Percentiles rank a stretch among this genome's conserved stretches.
Evolutionary conservation across 2,797 vertebrate species (phyloP).

Genomic region (Macropodus opercularis): DNA sequence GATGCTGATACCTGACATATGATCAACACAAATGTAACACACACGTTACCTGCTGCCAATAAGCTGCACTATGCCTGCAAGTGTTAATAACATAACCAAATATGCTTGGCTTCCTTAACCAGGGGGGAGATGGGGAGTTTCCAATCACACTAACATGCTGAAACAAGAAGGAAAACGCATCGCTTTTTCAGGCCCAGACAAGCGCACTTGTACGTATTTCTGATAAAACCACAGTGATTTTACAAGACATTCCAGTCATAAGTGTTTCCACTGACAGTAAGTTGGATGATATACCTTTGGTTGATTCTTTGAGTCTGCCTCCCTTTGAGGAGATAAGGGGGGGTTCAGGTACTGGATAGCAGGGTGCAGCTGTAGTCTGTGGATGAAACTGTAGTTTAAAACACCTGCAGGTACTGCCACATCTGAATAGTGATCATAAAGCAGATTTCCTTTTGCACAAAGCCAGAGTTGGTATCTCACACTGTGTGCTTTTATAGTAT

Average conservation of each 20-base stretch:
- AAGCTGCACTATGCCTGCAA: not conserved
- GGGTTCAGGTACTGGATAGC: conserved; percentile 65
- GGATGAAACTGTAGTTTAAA: not conserved
- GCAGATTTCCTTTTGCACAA: too few species aligned
- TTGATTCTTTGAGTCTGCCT: conserved; percentile 26
- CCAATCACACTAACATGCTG: too few species aligned
- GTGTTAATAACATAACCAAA: not conserved
- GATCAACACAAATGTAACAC: conserved; percentile 49
- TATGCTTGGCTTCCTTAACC: conserved; percentile 27
- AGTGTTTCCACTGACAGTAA: not conserved
- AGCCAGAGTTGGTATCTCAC: conserved; percentile 20
- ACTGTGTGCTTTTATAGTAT: not conserved
- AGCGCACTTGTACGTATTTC: conserved; percentile 24
- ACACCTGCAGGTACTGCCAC: not conserved
- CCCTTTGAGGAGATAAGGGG: conserved; percentile 51
- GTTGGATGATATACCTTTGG: conserved; percentile 44
- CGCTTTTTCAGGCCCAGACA: conserved; percentile 49
- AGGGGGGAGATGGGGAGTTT: conserved; percentile 27
- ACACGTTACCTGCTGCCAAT: conserved; percentile 25
- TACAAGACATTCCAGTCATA: conserved; percentile 3
- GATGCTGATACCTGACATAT: conserved; percentile 33
- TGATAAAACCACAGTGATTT: conserved; percentile 17
- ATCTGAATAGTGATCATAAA: not conserved
- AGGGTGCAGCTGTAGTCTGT: conserved; percentile 58
- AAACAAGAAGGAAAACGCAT: conserved; percentile 7